A percentile compares a stretch with the other conserved stretches of the same genome.
Evolutionary conservation across 2,113 vertebrate species (phyloP).

Genomic region (Himantopus leucocephalus): DNA sequence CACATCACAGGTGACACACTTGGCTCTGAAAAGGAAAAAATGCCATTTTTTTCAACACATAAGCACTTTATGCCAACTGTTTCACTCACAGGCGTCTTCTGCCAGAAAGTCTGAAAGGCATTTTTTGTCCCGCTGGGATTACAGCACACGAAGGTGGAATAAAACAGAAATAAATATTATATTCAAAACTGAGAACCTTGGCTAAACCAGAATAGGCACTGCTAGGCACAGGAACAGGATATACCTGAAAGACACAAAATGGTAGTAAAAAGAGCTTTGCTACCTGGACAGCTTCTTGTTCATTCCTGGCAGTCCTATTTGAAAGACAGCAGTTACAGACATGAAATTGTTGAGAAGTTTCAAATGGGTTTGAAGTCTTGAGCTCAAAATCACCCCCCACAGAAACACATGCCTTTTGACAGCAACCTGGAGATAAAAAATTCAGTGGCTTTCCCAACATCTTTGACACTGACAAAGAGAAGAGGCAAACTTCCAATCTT

Average conservation of each 20-base stretch:
- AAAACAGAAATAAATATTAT: not conserved
- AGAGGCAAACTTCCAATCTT: not conserved
- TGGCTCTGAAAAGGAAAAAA: not conserved
- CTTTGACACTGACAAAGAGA: not conserved
- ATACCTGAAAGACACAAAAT: not conserved
- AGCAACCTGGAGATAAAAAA: not conserved
- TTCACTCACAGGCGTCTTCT: not conserved
- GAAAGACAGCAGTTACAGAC: not conserved
- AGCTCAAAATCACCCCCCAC: not conserved
- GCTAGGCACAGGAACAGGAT: not conserved
- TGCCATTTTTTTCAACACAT: not conserved
- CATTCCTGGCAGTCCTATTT: not conserved
- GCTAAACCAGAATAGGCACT: not conserved
- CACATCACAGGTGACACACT: constrained; percentile 9
- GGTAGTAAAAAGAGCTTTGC: not conserved
- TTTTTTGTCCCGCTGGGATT: not conserved
- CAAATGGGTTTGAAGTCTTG: not conserved
- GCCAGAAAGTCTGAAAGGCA: not conserved
- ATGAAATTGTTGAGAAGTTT: not conserved
- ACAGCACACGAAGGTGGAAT: not conserved
- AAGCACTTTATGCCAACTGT: not conserved
- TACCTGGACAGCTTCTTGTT: not conserved
- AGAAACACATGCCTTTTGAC: not conserved
- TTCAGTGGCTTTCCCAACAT: not conserved
- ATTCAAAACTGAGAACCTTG: not conserved